Evolutionary conservation across 2,888 invertebrate genomes (phyloP).

Genomic region (Glyphotaelius pellucidus): DNA sequence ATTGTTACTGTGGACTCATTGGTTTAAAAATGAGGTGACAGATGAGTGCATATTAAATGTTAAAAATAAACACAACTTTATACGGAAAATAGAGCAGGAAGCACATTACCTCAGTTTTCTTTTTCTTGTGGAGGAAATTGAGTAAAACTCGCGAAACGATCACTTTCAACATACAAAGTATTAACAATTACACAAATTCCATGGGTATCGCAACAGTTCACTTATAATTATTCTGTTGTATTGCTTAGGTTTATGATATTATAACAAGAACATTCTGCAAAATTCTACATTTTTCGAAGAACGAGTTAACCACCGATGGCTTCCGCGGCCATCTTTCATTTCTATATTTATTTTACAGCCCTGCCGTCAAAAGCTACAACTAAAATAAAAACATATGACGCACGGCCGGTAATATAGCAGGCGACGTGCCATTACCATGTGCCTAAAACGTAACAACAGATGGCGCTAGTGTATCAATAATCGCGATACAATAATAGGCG

Average conservation of each 20-base stretch:
- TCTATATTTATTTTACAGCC: constrained; percentile 48
- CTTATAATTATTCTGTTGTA: constrained; percentile 41
- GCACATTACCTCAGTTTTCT: constrained; percentile 58
- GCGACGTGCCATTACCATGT: not conserved
- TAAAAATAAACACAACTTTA: constrained; percentile 51
- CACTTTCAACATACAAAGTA: constrained; percentile 59
- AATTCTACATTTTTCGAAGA: constrained; percentile 52
- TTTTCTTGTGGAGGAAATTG: constrained; percentile 56
- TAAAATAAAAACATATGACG: constrained; percentile 31
- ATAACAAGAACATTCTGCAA: constrained; percentile 48
- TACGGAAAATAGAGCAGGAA: constrained; percentile 37
- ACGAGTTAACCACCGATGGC: constrained; percentile 46
- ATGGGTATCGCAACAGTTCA: constrained; percentile 47
- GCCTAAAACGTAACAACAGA: constrained; percentile 3
- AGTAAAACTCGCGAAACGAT: constrained; percentile 51
- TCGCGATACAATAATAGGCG: not conserved
- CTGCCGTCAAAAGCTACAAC: constrained; percentile 51
- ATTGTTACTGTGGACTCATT: not conserved
- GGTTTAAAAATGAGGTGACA: constrained; percentile 12
- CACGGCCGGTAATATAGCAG: constrained; percentile 28
- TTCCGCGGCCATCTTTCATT: constrained; percentile 60
- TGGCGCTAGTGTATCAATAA: constrained; percentile 11
- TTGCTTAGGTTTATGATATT: constrained; percentile 48
- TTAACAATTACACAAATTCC: constrained; percentile 53
- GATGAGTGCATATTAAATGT: constrained; percentile 31